A percentile compares a stretch with the other conserved stretches of the same genome.
Evolutionary conservation across 2,888 invertebrate species (phyloP).

Genomic region (Steinernema hermaphroditum): DNA sequence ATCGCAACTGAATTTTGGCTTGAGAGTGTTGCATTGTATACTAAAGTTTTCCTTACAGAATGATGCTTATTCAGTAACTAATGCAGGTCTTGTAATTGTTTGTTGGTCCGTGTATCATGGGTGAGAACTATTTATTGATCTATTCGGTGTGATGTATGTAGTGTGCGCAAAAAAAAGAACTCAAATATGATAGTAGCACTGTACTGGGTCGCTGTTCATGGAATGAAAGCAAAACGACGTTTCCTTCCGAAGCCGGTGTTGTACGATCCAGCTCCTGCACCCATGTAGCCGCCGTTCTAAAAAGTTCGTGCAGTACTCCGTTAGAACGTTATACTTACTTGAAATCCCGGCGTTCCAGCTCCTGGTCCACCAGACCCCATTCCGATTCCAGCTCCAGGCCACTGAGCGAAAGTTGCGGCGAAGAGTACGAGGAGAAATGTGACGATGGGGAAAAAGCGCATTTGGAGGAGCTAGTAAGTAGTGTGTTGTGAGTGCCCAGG

Average conservation of each 20-base stretch:
- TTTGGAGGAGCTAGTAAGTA: too few species aligned
- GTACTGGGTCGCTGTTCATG: too few species aligned
- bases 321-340: too few species aligned
- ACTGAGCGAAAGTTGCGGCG: not conserved
- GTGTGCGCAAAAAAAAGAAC: not conserved
- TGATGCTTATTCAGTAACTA: not conserved
- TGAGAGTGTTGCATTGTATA: too few species aligned
- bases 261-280: not conserved
- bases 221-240: not conserved
- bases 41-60: not conserved
- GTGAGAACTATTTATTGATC: conserved; percentile 1
- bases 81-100: not conserved
- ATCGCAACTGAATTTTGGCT: not conserved
- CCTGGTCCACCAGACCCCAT: not conserved
- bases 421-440: not conserved
- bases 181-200: too few species aligned
- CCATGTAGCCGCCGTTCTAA: not conserved
- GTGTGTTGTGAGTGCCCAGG: not conserved
- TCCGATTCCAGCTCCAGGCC: not conserved
- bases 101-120: not conserved
- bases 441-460: not conserved
- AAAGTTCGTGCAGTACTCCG: too few species aligned
- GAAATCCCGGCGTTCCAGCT: not conserved
- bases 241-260: not conserved
- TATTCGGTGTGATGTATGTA: not conserved